phyloP scores from a whole-genome alignment of 2,113 vertebrate genomes.

The Campylomormyrus tamandua region DNA sequence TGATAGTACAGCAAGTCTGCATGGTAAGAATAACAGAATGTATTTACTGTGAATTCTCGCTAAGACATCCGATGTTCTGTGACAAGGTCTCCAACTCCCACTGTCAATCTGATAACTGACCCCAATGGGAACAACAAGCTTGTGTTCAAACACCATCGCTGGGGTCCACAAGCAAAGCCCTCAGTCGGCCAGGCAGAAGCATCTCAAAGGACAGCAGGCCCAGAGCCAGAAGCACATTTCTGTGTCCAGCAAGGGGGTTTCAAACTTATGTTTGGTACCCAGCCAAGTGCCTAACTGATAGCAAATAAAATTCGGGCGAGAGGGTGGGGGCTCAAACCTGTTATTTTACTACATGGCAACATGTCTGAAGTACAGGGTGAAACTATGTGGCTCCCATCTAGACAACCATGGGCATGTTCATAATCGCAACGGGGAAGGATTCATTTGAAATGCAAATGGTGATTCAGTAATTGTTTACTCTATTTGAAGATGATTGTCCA shows the following conservation, averaged over 20 bases:
- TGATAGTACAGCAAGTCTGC: not conserved
- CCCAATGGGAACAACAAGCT: not conserved
- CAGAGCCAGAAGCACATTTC: not conserved
- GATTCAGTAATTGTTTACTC: not conserved
- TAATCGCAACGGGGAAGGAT: not conserved
- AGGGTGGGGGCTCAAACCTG: not conserved
- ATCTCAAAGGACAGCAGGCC: not conserved
- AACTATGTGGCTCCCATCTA: not conserved
- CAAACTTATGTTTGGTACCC: not conserved
- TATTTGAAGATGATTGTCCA: not conserved
- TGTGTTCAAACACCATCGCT: not conserved
- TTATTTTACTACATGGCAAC: not conserved
- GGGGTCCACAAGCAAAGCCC: not conserved
- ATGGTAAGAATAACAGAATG: not conserved
- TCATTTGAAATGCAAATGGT: not conserved
- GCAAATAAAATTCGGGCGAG: not conserved
- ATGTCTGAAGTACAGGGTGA: not conserved
- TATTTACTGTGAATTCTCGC: not conserved
- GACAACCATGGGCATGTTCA: not conserved
- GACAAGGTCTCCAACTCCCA: not conserved
- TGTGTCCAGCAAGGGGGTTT: not conserved
- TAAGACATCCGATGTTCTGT: not conserved
- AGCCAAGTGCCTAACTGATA: not conserved
- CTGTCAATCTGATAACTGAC: not conserved
- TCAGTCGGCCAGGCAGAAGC: not conserved